phyloP scores from a whole-genome alignment of 2,888 invertebrate species.

The Agriotes lineatus region DNA sequence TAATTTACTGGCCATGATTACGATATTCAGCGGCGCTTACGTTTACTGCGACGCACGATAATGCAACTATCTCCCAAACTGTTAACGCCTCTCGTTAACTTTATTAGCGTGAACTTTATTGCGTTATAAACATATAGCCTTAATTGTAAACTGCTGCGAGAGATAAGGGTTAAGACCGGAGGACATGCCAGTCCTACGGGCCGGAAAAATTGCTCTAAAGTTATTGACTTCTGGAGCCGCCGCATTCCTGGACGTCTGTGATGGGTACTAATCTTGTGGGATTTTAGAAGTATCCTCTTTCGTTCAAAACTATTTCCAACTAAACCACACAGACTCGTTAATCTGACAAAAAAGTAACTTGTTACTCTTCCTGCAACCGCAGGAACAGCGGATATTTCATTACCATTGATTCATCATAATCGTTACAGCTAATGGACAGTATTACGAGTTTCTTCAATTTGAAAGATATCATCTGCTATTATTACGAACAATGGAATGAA shows the following conservation, averaged over 20 bases:
- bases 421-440: no score
- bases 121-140: neutral
- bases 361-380: no score
- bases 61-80: conserved; percentile 10
- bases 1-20: conserved; percentile 22
- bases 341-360: no score
- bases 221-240: neutral
- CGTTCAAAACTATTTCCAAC: no score
- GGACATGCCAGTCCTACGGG: neutral
- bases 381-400: no score
- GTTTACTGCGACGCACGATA: neutral
- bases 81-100: conserved; percentile 17
- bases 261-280: conserved; percentile 6
- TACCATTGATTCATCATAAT: no score
- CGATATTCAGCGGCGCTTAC: conserved; percentile 8
- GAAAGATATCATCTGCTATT: no score
- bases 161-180: neutral
- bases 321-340: no score
- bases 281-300: neutral
- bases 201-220: neutral
- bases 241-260: neutral
- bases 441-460: no score
- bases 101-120: conserved; percentile 11
- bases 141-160: neutral
- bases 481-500: no score